These are phyloP conservation scores for Dastarcus helophoroides DNA, from an alignment of 2,888 invertebrate genomes.

Conservation along the genomic window DNA sequence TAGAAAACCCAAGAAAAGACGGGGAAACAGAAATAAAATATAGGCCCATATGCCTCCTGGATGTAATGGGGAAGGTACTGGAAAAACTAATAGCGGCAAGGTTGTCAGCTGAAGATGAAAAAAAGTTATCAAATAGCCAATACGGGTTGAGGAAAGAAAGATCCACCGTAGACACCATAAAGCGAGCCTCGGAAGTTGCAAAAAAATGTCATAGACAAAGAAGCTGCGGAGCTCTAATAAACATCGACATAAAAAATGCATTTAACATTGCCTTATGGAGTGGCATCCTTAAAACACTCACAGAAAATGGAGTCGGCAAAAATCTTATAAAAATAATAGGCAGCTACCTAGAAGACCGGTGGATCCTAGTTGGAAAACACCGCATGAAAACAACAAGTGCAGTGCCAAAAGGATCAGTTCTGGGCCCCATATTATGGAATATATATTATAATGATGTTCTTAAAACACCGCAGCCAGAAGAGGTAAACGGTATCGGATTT, in stretches of 20 bases:
- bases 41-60: conserved; percentile 13
- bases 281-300: conserved; percentile 6
- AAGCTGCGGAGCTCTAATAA: conserved; percentile 2
- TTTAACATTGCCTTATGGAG: conserved; percentile 9
- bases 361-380: neutral
- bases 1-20: conserved; percentile 10
- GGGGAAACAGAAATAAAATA: conserved; percentile 4
- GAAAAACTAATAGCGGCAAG: conserved; percentile 10
- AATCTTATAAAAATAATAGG: conserved; percentile 7
- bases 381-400: conserved; percentile 2
- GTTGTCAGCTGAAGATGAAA: conserved; percentile 7
- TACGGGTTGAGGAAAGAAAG: conserved; percentile 12
- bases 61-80: conserved; percentile 9
- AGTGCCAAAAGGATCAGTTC: conserved; percentile 13
- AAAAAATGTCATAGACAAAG: neutral
- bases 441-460: conserved; percentile 10
- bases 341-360: conserved; percentile 5
- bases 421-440: conserved; percentile 11
- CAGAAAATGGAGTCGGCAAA: neutral
- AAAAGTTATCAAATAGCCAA: conserved; percentile 8
- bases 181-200: conserved; percentile 1
- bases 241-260: conserved; percentile 9
- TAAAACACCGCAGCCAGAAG: conserved; percentile 1
- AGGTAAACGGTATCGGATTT: conserved; percentile 2
- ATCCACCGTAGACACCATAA: conserved; percentile 9